phyloP scores from a whole-genome alignment of 2,888 invertebrate species.

The Diachrysia chrysitis region DNA sequence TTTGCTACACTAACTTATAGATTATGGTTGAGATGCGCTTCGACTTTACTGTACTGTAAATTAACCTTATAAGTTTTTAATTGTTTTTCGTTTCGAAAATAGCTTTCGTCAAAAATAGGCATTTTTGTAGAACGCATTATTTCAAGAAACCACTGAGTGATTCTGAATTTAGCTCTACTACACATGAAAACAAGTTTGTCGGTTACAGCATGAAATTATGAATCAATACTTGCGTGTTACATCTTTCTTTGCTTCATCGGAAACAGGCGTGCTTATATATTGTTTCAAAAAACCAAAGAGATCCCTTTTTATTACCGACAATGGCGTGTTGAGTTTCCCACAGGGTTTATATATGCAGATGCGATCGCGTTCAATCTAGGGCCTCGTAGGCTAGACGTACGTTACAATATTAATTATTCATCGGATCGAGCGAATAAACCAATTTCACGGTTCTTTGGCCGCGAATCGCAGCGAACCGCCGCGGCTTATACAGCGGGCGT shows the following conservation, averaged over 20 bases:
- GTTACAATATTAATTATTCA: constrained; percentile 89
- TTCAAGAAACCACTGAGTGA: too few species aligned
- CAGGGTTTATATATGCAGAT: constrained; percentile 80
- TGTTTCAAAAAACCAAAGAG: constrained; percentile 24
- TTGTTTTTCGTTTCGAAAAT: too few species aligned
- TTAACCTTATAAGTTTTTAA: too few species aligned
- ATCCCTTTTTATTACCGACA: constrained; percentile 36
- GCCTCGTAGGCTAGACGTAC: constrained; percentile 69
- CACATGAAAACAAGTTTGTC: too few species aligned
- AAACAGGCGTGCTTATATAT: not conserved
- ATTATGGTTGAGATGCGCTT: too few species aligned
- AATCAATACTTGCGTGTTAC: not conserved
- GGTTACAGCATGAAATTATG: too few species aligned
- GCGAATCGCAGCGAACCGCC: constrained; percentile 78
- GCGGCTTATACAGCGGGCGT: constrained; percentile 72
- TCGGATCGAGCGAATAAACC: constrained; percentile 89
- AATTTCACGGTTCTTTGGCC: constrained; percentile 89
- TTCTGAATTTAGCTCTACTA: too few species aligned
- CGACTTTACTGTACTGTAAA: too few species aligned
- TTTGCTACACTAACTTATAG: too few species aligned
- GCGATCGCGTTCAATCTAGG: constrained; percentile 76
- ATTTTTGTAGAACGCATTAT: too few species aligned
- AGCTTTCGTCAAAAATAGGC: too few species aligned
- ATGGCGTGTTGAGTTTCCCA: constrained; percentile 69
- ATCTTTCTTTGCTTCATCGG: not conserved